These are phyloP conservation scores for Columba janthina DNA, from an alignment of 2,113 vertebrate species.

Conservation along the genomic window DNA sequence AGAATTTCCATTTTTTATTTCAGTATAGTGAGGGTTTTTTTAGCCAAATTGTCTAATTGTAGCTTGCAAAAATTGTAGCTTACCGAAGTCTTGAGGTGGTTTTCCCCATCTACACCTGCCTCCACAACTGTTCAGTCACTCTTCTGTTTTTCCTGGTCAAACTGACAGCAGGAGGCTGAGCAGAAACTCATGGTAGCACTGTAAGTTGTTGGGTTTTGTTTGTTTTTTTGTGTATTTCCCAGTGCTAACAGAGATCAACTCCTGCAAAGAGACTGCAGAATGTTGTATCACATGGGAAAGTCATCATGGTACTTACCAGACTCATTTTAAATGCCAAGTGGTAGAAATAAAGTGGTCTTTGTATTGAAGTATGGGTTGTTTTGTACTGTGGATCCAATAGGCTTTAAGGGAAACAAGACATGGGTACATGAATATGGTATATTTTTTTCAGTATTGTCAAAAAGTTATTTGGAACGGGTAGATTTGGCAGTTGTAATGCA, in stretches of 20 bases:
- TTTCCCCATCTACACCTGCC: neutral
- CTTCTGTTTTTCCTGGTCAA: neutral
- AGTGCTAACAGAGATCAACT: neutral
- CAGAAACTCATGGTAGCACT: neutral
- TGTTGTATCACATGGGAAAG: neutral
- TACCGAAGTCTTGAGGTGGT: neutral
- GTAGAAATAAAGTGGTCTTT: neutral
- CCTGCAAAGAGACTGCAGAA: neutral
- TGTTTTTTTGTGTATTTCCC: neutral
- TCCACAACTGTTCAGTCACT: neutral
- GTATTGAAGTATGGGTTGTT: neutral
- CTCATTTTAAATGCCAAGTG: neutral
- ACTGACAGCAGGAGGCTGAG: neutral
- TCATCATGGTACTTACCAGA: neutral
- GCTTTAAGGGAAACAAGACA: neutral
- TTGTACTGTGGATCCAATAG: neutral
- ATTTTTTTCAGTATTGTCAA: neutral
- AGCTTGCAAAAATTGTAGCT: neutral
- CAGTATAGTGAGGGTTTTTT: fast-evolving
- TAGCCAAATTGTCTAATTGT: neutral
- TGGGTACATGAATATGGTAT: neutral
- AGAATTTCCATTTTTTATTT: neutral
- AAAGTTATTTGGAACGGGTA: neutral
- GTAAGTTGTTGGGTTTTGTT: too few species aligned
- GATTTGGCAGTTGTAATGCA: neutral